Conservation (phyloP, 2,113 vertebrate genomes). For the Pteruthius melanotis region DNA sequence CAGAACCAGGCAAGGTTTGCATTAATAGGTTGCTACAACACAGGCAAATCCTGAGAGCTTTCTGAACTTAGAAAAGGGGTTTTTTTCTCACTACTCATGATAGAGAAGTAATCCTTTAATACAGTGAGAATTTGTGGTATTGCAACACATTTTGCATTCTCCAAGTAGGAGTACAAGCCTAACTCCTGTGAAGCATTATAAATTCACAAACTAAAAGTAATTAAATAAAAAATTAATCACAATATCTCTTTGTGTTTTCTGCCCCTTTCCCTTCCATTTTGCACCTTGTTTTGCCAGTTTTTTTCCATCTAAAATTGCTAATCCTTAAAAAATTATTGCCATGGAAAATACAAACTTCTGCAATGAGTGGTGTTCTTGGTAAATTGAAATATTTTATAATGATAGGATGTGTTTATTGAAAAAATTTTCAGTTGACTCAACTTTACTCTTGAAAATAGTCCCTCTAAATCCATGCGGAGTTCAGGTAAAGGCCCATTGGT, state of each 20-base stretch:
- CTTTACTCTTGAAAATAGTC: neutral
- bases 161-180: neutral
- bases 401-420: neutral
- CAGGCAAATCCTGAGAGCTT: neutral
- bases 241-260: neutral
- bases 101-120: neutral
- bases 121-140: neutral
- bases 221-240: neutral
- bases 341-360: neutral
- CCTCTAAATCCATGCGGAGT: neutral
- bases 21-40: neutral
- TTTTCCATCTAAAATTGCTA: neutral
- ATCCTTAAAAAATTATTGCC: neutral
- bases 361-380: neutral
- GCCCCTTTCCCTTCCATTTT: neutral
- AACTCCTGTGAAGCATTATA: neutral
- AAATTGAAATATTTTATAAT: neutral
- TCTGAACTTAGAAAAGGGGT: neutral
- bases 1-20: neutral
- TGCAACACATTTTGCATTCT: neutral
- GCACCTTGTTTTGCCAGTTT: neutral
- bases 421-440: neutral
- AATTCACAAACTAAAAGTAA: neutral
- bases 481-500: neutral
- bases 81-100: neutral